Evolutionary conservation across 2,113 vertebrate species (phyloP).

Genomic region (Callopanchax toddi): DNA sequence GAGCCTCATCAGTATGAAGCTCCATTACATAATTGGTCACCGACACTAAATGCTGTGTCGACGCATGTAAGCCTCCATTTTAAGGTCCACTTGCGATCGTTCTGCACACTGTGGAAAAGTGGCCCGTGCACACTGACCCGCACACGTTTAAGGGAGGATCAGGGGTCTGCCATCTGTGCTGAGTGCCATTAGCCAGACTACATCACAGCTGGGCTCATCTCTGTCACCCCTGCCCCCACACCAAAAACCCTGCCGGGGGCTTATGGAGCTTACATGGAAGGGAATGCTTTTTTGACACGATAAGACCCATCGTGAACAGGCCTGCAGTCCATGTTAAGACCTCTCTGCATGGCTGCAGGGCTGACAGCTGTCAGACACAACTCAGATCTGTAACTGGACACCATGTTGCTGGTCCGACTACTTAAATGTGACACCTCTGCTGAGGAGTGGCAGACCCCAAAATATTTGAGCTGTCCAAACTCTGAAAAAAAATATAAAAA

Average conservation of each 20-base stretch:
- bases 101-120: slow-evolving; percentile 48
- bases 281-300: slow-evolving; percentile 50
- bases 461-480: slow-evolving; percentile 7
- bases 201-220: slow-evolving; percentile 66
- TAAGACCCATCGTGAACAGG: slow-evolving; percentile 24
- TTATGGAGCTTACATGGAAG: slow-evolving; percentile 44
- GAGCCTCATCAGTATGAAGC: slow-evolving; percentile 25
- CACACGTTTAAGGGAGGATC: slow-evolving; percentile 25
- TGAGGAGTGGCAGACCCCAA: slow-evolving; percentile 18
- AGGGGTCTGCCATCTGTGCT: slow-evolving; percentile 60
- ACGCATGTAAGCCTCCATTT: slow-evolving; percentile 42
- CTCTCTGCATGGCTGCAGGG: slow-evolving; percentile 36
- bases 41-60: slow-evolving; percentile 23
- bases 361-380: slow-evolving; percentile 65
- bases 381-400: slow-evolving; percentile 56
- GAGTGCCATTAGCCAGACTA: slow-evolving; percentile 56
- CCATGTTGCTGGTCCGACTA: slow-evolving; percentile 33
- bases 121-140: slow-evolving; percentile 4
- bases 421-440: slow-evolving; percentile 41
- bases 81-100: slow-evolving; percentile 62
- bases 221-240: slow-evolving; percentile 28
- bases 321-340: slow-evolving; percentile 28
- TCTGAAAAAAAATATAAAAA: slow-evolving; percentile 6
- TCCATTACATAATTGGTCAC: slow-evolving; percentile 41
- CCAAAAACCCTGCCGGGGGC: slow-evolving; percentile 5